Evolutionary conservation across 1,140 invertebrate species (phyloP).

Genomic region (Epicauta chinensis): DNA sequence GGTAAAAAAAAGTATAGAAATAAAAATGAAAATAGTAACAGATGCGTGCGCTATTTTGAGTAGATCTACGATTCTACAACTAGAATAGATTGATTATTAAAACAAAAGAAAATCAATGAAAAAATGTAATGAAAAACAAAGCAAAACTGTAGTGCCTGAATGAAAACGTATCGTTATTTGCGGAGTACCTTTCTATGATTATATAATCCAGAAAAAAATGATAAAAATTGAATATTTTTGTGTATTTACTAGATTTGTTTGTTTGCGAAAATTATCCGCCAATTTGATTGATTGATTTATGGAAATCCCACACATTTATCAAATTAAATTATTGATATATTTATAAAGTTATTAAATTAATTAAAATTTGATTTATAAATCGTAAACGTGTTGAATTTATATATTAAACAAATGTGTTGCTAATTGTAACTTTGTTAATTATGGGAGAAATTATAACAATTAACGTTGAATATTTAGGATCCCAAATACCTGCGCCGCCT

Average conservation of each 20-base stretch:
- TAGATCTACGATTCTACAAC: no score
- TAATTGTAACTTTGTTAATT: conserved; percentile 12
- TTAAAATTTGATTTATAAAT: conserved; percentile 20
- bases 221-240: no score
- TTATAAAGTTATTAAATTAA: not conserved
- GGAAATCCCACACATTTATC: not conserved
- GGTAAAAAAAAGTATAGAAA: not conserved
- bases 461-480: no score
- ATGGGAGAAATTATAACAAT: no score
- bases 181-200: conserved; percentile 22
- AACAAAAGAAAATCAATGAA: conserved; percentile 6
- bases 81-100: not conserved
- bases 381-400: no score
- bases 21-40: conserved; percentile 1
- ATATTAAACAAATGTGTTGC: conserved; percentile 14
- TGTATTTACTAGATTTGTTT: no score
- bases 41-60: not conserved
- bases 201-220: not conserved
- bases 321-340: conserved; percentile 7
- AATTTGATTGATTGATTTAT: not conserved
- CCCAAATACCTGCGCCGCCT: no score
- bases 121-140: conserved; percentile 8
- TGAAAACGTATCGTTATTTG: conserved; percentile 29
- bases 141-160: conserved; percentile 32
- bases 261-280: no score